Base-by-base conservation (phyloP, 2,888 invertebrate genomes). In the Oeneis ivallda region DNA sequence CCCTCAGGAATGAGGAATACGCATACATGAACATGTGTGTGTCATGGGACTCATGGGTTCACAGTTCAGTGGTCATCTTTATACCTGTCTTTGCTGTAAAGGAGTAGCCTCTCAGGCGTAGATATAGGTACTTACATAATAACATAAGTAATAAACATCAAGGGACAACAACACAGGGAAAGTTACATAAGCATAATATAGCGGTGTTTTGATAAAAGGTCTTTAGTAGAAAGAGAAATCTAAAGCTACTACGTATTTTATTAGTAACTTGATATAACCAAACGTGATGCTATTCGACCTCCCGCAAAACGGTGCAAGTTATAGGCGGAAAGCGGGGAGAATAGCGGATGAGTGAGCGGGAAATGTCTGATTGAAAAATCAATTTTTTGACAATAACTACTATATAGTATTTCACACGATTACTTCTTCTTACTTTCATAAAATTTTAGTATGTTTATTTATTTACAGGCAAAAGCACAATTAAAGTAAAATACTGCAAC, bases 201-300 rank as follows among this genome's bases (percentile, higher is more conserved):
- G 49, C 13, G n/a, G 11, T 62, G 50, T 19, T 67, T 64, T 37
- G 47, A 60, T 69, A 54, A 54, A 52, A 64, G 59, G 64, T 58
- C 65, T 15, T 75, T 75, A 74, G 69, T 70, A 67, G 76, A 81
- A 85, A 86, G 86, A 84, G 84, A 87, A 87, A 86, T 81, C 78
- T 76, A 69, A 54, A 65, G n/a, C n/a, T n/a, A n/a, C n/a, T n/a
- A n/a, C n/a, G n/a, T n/a, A 74, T 76, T 62, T 74, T 76, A 77
- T 81, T 79, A 77, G 76, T 77, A 77, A 79, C 74, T 77, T 82
- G 80, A 84, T 82, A 82, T 84, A 83, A 81, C 73, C 71, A 75
- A 74, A 85, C 87, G 87, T 86, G 85, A 86, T 76, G 75, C 70
- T 68, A 76, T 76, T 77, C 67, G 66, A 65, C 66, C 47, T 57